Conservation (phyloP, 2,113 vertebrate species). For the Pelecanoides urinatrix region DNA sequence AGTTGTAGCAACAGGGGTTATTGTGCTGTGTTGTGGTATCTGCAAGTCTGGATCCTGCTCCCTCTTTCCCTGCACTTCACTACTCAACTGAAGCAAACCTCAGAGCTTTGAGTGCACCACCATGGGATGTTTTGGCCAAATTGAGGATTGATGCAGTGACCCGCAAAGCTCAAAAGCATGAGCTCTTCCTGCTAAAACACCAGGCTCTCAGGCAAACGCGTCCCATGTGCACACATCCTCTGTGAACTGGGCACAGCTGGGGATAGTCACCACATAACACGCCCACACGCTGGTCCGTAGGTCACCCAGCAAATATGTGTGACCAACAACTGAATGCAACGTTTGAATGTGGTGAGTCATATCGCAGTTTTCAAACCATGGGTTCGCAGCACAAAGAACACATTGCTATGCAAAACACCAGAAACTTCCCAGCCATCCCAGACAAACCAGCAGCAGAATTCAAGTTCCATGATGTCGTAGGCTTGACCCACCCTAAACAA, state of each 20-base stretch:
- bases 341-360: not conserved
- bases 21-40: too few species aligned
- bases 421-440: not conserved
- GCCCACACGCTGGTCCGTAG: not conserved
- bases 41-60: not conserved
- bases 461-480: not conserved
- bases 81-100: not conserved
- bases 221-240: not conserved
- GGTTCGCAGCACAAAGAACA: not conserved
- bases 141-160: not conserved
- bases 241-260: constrained; percentile 5
- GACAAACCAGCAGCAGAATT: not conserved
- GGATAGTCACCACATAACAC: not conserved
- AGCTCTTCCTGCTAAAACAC: not conserved
- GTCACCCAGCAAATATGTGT: not conserved
- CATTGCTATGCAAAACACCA: not conserved
- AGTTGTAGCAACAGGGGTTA: not conserved
- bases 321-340: rapidly evolving
- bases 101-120: not conserved
- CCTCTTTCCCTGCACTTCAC: not conserved
- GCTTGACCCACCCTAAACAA: not conserved
- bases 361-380: not conserved
- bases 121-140: not conserved
- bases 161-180: not conserved
- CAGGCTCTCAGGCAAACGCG: not conserved